These are phyloP conservation scores for Psylliodes chrysocephalus DNA, from an alignment of 2,888 invertebrate species.

Conservation along the genomic window DNA sequence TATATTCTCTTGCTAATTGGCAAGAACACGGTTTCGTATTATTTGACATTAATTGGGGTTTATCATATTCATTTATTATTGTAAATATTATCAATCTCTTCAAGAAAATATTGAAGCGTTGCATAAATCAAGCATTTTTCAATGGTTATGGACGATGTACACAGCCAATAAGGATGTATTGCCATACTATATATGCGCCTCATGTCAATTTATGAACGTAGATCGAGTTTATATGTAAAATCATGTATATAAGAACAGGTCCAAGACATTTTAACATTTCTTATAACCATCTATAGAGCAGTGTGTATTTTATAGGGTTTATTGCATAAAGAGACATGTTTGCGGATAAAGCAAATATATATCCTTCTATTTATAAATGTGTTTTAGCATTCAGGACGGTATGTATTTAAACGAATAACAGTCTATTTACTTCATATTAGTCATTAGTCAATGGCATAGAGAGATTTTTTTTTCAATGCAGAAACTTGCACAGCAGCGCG, in stretches of 20 bases:
- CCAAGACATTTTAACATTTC: constrained; percentile 37
- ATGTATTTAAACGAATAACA: constrained; percentile 12
- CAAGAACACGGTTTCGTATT: too few relatives aligned
- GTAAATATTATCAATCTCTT: too few relatives aligned
- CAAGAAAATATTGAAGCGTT: not conserved
- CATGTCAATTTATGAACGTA: constrained; percentile 40
- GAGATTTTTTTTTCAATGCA: too few relatives aligned
- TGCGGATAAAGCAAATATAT: constrained; percentile 15
- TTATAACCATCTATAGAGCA: constrained; percentile 36
- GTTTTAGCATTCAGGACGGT: not conserved
- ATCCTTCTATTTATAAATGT: constrained; percentile 9
- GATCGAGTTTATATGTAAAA: constrained; percentile 43
- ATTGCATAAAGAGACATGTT: constrained; percentile 15
- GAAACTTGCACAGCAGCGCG: too few relatives aligned
- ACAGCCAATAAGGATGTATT: constrained; percentile 33
- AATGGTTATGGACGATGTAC: not conserved
- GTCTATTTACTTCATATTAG: not conserved
- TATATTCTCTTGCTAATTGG: too few relatives aligned
- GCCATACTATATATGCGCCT: constrained; percentile 35
- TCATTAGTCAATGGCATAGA: not conserved
- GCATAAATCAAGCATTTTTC: not conserved
- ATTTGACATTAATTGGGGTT: too few relatives aligned
- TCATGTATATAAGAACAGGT: constrained; percentile 35
- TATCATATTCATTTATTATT: too few relatives aligned
- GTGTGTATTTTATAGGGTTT: constrained; percentile 15